These are phyloP conservation scores for Palaemon carinicauda DNA, from an alignment of 1,140 invertebrate genomes.

Conservation along the genomic window DNA sequence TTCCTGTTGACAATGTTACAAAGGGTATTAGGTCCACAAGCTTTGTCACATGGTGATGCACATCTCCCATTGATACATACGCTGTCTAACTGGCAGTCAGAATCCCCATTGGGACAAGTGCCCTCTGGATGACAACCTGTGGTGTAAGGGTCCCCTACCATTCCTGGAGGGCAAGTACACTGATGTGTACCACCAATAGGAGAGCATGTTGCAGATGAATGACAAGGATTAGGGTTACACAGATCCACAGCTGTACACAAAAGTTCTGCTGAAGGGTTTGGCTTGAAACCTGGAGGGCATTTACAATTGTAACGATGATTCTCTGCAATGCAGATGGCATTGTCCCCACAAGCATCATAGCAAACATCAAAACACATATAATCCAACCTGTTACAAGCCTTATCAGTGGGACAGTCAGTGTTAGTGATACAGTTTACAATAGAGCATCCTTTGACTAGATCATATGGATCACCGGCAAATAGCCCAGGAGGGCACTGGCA, in stretches of 20 bases:
- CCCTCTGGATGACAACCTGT: constrained; percentile 80
- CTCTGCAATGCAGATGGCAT: constrained; percentile 87
- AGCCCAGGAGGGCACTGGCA: constrained; percentile 87
- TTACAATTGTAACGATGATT: constrained; percentile 82
- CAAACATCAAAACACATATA: constrained; percentile 85
- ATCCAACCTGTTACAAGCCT: constrained; percentile 82
- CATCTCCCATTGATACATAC: constrained; percentile 77
- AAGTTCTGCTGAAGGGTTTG: constrained; percentile 82
- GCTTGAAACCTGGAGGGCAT: constrained; percentile 81
- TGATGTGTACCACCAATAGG: constrained; percentile 63
- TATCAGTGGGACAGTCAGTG: constrained; percentile 78
- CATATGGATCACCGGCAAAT: constrained; percentile 83
- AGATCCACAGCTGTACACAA: constrained; percentile 70
- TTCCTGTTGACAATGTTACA: constrained; percentile 76
- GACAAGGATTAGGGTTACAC: constrained; percentile 83
- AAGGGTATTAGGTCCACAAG: constrained; percentile 82
- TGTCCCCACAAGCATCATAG: constrained; percentile 82
- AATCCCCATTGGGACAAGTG: constrained; percentile 75
- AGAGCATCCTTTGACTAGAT: constrained; percentile 76
- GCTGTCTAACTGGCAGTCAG: constrained; percentile 78
- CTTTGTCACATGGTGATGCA: constrained; percentile 78
- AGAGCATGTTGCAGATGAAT: constrained; percentile 80
- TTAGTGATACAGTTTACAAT: constrained; percentile 86
- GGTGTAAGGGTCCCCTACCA: constrained; percentile 78
- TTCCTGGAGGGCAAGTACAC: constrained; percentile 66